These are phyloP conservation scores for Odocoileus hemionus DNA, from an alignment of 2,113 vertebrate genomes.

Conservation along the genomic window DNA sequence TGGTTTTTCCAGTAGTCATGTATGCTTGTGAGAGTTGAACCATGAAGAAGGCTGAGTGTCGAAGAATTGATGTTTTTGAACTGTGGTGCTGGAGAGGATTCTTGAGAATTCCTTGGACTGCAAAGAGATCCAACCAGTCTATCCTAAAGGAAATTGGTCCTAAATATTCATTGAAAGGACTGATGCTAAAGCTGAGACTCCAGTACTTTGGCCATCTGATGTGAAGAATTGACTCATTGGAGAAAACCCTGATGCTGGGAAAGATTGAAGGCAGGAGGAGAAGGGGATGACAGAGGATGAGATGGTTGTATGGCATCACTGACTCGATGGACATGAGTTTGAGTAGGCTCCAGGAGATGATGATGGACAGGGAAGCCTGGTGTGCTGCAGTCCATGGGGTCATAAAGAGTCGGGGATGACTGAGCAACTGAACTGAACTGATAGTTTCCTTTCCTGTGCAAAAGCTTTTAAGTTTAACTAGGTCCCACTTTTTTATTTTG, in stretches of 20 bases:
- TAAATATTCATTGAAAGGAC: not conserved
- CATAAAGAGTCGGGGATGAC: not conserved
- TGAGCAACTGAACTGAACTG: not conserved
- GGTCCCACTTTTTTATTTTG: not conserved
- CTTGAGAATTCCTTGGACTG: not conserved
- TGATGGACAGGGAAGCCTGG: not conserved
- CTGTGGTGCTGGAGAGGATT: not conserved
- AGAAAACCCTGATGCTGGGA: not conserved
- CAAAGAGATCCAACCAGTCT: not conserved
- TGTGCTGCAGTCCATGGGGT: accelerated
- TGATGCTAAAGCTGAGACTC: not conserved
- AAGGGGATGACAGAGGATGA: not conserved
- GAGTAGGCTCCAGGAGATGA: not conserved
- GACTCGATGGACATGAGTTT: not conserved
- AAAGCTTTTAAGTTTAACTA: not conserved
- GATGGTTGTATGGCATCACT: not conserved
- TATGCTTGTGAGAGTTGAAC: not conserved
- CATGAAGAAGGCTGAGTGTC: not conserved
- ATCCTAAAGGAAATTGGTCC: not conserved
- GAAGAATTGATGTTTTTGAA: not conserved
- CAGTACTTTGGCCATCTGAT: not conserved
- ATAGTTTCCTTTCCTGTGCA: not conserved
- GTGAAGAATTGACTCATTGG: not conserved
- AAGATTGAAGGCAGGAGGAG: not conserved
- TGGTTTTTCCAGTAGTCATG: not conserved